Conservation (phyloP, 1,140 invertebrate species). For the Drosophila repleta region DNA sequence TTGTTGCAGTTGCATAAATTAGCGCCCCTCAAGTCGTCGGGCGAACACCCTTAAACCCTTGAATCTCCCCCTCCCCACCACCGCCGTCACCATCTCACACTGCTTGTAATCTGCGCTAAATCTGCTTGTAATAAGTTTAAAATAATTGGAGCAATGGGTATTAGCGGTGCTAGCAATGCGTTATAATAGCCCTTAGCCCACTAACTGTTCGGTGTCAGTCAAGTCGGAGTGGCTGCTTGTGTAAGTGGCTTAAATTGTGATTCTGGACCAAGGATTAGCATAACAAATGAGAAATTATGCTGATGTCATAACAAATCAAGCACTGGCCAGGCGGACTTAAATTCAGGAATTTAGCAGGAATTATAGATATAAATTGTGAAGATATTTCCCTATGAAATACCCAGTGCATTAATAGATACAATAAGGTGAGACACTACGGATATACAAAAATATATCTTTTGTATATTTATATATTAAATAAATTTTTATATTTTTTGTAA, state of each 20-base stretch:
- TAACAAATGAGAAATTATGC: slow-evolving; percentile 58
- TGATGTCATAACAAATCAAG: slow-evolving; percentile 45
- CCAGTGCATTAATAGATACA: too few species aligned
- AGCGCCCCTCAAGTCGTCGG: slow-evolving; percentile 42
- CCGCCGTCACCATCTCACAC: not conserved
- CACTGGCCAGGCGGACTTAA: slow-evolving; percentile 1
- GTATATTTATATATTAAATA: too few species aligned
- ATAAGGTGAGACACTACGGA: too few species aligned
- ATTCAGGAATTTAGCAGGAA: slow-evolving; percentile 11
- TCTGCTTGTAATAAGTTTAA: slow-evolving; percentile 81
- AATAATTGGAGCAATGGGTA: slow-evolving; percentile 73
- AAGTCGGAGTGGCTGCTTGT: slow-evolving; percentile 17
- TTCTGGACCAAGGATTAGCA: slow-evolving; percentile 43
- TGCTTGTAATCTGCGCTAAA: slow-evolving; percentile 71
- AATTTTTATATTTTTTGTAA: too few species aligned
- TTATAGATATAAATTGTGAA: too few species aligned
- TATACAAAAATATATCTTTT: too few species aligned
- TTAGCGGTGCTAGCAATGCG: slow-evolving; percentile 62
- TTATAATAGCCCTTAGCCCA: slow-evolving; percentile 58
- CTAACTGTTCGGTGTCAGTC: slow-evolving; percentile 2
- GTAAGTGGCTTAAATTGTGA: slow-evolving; percentile 11
- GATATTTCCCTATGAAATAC: too few species aligned
- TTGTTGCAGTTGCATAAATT: slow-evolving; percentile 72
- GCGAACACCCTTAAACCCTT: slow-evolving; percentile 34
- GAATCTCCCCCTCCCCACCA: not conserved